phyloP scores from a whole-genome alignment of 2,888 invertebrate species.

The Micoletzkya japonica region DNA sequence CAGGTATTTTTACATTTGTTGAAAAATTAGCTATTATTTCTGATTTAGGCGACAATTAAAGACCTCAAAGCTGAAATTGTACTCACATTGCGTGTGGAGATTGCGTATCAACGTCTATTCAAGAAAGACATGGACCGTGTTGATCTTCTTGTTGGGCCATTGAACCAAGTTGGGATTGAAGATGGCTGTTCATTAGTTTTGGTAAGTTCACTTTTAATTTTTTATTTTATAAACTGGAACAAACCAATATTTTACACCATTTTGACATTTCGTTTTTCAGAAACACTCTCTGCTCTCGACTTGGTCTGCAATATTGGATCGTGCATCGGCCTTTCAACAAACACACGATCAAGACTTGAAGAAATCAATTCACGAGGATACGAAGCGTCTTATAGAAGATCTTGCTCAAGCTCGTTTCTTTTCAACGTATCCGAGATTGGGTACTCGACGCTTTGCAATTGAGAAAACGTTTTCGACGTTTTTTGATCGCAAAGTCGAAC shows the following conservation, averaged over 20 bases:
- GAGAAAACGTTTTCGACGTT: constrained; percentile 30
- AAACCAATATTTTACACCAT: constrained; percentile 35
- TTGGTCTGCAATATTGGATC: constrained; percentile 31
- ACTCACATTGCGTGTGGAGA: not conserved
- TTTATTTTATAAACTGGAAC: constrained; percentile 23
- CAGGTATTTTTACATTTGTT: not conserved
- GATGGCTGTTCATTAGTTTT: not conserved
- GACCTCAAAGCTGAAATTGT: not conserved
- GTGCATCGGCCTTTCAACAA: constrained; percentile 33
- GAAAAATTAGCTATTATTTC: not conserved
- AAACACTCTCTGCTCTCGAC: constrained; percentile 33
- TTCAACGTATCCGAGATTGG: constrained; percentile 14
- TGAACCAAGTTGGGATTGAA: not conserved
- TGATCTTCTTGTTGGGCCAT: not conserved
- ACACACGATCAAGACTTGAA: constrained; percentile 29
- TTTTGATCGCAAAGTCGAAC: constrained; percentile 33
- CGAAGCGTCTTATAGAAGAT: constrained; percentile 29
- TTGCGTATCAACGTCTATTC: not conserved
- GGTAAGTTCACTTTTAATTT: not conserved
- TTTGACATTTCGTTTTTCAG: constrained; percentile 34
- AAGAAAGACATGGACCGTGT: not conserved
- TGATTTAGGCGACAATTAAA: not conserved
- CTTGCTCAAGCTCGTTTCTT: not conserved
- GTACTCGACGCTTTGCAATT: constrained; percentile 27
- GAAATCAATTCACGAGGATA: constrained; percentile 32